phyloP scores from a whole-genome alignment of 2,888 invertebrate genomes.

The Panzeria rudis region DNA sequence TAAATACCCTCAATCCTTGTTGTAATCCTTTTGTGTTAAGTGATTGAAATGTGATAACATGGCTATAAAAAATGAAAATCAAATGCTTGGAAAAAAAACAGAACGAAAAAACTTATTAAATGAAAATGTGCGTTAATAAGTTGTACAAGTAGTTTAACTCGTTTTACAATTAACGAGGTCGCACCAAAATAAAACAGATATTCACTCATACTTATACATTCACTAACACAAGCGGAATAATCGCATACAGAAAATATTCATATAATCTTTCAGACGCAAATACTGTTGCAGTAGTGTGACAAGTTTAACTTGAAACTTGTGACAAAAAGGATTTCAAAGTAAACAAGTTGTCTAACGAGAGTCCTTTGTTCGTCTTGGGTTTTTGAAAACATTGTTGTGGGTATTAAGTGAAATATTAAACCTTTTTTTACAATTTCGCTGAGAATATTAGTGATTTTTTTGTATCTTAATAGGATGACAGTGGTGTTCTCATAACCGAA shows the following conservation, averaged over 20 bases:
- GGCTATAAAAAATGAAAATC: slow-evolving; percentile 42
- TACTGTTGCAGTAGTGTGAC: slow-evolving; percentile 10
- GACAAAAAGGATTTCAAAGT: slow-evolving; percentile 38
- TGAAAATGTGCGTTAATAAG: slow-evolving; percentile 66
- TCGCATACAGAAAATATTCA: neutral
- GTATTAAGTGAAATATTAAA: neutral
- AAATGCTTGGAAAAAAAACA: slow-evolving; percentile 8
- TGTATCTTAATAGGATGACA: neutral
- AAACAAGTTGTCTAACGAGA: slow-evolving; percentile 23
- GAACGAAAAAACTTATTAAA: slow-evolving; percentile 51
- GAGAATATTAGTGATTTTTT: neutral
- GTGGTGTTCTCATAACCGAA: neutral
- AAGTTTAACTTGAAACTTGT: slow-evolving; percentile 27
- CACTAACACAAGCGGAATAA: neutral
- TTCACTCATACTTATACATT: neutral
- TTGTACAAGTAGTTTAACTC: slow-evolving; percentile 59
- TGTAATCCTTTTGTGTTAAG: slow-evolving; percentile 69
- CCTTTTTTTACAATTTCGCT: neutral
- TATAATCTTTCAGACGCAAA: slow-evolving; percentile 11
- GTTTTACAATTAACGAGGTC: slow-evolving; percentile 69
- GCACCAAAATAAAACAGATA: slow-evolving; percentile 58
- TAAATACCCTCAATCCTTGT: slow-evolving; percentile 68
- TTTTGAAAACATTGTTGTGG: neutral
- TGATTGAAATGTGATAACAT: slow-evolving; percentile 71
- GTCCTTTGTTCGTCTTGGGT: neutral